Conservation (phyloP, 2,797 vertebrate genomes). For the Alectoris magna region DNA sequence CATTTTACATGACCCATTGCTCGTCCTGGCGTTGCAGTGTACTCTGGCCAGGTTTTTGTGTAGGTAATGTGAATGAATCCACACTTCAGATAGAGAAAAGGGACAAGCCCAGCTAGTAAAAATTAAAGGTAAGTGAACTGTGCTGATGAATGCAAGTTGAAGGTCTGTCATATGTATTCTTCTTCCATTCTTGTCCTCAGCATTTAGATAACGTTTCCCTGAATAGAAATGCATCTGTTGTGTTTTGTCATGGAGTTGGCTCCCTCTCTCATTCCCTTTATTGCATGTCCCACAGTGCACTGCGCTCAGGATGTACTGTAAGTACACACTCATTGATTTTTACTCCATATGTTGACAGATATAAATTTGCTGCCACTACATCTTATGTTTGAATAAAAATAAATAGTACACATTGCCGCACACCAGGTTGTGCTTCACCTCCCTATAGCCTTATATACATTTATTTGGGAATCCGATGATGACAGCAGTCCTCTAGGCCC, state of each 20-base stretch:
- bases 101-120: background rate
- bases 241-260: background rate
- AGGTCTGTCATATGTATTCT: background rate
- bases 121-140: background rate
- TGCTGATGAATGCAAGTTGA: background rate
- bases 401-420: background rate
- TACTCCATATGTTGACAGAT: constrained; percentile 2
- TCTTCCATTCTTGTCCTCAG: background rate
- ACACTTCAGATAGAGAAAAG: accelerated
- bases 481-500: background rate
- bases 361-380: constrained; percentile 48
- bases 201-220: background rate
- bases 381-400: constrained; percentile 27
- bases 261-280: background rate
- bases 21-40: background rate
- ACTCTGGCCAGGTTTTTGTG: constrained; percentile 16
- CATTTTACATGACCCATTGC: constrained; percentile 13
- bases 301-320: background rate
- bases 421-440: background rate
- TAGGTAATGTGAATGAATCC: background rate
- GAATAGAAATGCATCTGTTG: background rate
- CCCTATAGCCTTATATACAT: background rate
- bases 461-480: background rate
- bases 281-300: accelerated
- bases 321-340: constrained; percentile 35